phyloP scores from a whole-genome alignment of 2,888 invertebrate species.

The Drosophila aldrichi region DNA sequence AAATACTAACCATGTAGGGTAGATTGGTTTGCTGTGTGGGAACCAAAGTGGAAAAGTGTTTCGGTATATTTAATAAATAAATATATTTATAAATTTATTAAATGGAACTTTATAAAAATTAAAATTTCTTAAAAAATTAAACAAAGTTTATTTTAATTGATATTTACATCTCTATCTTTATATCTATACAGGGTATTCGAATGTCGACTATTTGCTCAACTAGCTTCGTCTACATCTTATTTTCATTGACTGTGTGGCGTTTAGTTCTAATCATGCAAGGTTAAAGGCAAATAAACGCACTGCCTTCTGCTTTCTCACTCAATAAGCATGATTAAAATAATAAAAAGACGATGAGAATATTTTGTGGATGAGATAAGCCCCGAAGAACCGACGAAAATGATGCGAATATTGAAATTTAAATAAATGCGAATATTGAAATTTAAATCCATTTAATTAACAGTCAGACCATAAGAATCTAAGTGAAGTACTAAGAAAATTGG shows the following conservation, averaged over 20 bases:
- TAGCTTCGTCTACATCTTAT: conserved; percentile 26
- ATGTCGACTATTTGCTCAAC: background rate
- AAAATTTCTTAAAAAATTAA: no score
- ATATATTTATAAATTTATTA: no score
- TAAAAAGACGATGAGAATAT: conserved; percentile 40
- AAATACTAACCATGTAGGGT: conserved; percentile 1
- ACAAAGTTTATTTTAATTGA: no score
- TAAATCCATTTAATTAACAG: conserved; percentile 52
- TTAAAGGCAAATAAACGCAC: conserved; percentile 53
- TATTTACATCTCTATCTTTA: no score
- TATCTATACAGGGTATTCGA: conserved; percentile 9
- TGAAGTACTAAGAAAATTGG: conserved; percentile 10
- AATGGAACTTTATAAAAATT: no score
- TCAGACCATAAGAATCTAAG: background rate
- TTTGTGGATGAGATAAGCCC: conserved; percentile 68
- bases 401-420: conserved; percentile 18
- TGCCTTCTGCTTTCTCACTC: conserved; percentile 39
- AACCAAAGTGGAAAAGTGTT: no score
- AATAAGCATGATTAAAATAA: conserved; percentile 42
- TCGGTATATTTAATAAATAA: no score
- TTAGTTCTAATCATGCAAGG: conserved; percentile 25
- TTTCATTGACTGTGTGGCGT: conserved; percentile 20
- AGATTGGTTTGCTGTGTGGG: background rate
- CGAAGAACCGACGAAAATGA: conserved; percentile 24
- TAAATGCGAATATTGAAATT: conserved; percentile 28